Evolutionary conservation across 2,888 invertebrate genomes (phyloP).

Genomic region (Hirudinaria manillensis): DNA sequence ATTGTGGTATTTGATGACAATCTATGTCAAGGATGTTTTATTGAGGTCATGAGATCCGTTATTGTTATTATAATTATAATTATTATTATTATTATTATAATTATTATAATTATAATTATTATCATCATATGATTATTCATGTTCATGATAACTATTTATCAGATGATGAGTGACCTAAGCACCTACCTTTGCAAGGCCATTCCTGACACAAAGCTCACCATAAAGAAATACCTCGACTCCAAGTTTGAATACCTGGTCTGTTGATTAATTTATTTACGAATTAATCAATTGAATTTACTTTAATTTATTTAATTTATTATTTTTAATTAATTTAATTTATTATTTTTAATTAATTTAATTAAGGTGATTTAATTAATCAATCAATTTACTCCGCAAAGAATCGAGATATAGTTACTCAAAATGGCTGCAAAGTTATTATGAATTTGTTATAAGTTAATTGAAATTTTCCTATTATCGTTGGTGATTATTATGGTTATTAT

Average conservation of each 20-base stretch:
- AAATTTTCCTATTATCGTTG: too few relatives aligned
- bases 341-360: neutral
- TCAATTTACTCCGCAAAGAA: neutral
- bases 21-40: too few relatives aligned
- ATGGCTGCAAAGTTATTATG: too few relatives aligned
- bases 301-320: neutral
- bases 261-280: constrained; percentile 22
- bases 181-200: constrained; percentile 93
- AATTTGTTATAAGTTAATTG: too few relatives aligned
- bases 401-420: too few relatives aligned
- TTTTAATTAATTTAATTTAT: neutral
- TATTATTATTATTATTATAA: neutral
- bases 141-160: constrained; percentile 33
- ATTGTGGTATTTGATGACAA: too few relatives aligned
- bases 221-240: constrained; percentile 93
- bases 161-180: constrained; percentile 86
- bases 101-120: neutral
- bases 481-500: too few relatives aligned
- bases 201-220: constrained; percentile 92
- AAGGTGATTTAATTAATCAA: neutral
- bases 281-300: neutral
- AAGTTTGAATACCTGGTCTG: constrained; percentile 88
- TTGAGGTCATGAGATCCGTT: too few relatives aligned
- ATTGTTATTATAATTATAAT: constrained; percentile 5
- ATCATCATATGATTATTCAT: neutral